Base-by-base conservation (phyloP, 2,797 vertebrate species). In the Cheirogaleus major region DNA sequence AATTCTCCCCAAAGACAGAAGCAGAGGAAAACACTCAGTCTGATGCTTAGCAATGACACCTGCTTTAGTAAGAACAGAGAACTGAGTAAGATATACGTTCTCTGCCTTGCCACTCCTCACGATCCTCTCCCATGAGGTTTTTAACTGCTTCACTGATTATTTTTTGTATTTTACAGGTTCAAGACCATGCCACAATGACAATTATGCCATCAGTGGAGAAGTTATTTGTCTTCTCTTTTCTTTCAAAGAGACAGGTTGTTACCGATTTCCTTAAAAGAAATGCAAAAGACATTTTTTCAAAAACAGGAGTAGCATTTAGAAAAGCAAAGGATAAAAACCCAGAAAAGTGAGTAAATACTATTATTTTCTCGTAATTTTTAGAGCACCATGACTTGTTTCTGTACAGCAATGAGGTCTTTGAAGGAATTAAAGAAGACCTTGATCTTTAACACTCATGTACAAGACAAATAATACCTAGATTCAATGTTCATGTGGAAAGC, bases 121-220 rank as follows among this genome's bases (percentile, higher is more conserved):
- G 23, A 57, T 41, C 30, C 50, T 76, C 35, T 96, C 84, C 82
- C 89, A 38, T 11, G 90, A 97, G 93, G 57, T 88, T 97, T 79
- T 32, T 41, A 41, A 43, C 5, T 38, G n/a, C 87, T 95, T 97
- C 75, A 69, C 87, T 91, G 79, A 97, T 98, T 95, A 89, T 84
- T 97, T 90, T 94, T 96, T 90, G 92, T 92, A 85, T 97, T 97
- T 97, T 96, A 95, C 69, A 87, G 85, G 94, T 93, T 97, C 95
- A 96, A 96, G 84, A 98, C 91, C 82, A 89, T n/a, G 67, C 38
- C 83, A 70, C 85, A 97, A 96, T 98, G 98, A 98, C 97, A 97
- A 96, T 93, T 97, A 97, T 80, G 78, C 95, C 96, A 96, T 80
- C 1, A 1, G 27, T 48, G 73, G 91, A 96, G 48, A 96, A 96